A percentile compares a stretch with the other conserved stretches of the same genome.
These are phyloP conservation scores for Merops nubicus DNA, from an alignment of 2,113 vertebrate genomes.

Conservation along the genomic window DNA sequence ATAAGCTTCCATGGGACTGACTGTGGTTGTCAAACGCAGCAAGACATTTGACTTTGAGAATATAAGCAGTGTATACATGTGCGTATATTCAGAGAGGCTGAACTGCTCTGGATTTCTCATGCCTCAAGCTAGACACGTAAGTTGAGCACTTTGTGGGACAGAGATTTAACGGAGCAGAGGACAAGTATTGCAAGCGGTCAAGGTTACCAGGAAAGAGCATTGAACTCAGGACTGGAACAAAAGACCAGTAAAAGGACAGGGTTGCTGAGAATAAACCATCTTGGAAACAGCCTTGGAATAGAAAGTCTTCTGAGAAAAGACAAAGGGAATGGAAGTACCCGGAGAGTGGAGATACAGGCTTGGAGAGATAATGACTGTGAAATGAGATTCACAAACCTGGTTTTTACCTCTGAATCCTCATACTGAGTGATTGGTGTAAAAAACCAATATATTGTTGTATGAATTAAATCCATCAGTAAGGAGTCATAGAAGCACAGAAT, in stretches of 20 bases:
- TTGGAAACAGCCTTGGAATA: background rate
- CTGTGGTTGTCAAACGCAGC: background rate
- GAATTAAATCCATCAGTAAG: background rate
- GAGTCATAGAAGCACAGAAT: background rate
- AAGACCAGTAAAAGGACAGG: background rate
- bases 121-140: background rate
- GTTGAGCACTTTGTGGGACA: background rate
- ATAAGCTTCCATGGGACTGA: background rate
- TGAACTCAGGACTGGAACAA: background rate
- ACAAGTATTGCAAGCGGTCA: background rate
- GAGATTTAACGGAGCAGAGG: background rate
- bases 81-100: background rate
- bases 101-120: background rate
- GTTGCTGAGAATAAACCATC: background rate
- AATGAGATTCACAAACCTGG: background rate
- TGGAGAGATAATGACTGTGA: background rate
- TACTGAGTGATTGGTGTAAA: background rate
- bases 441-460: background rate
- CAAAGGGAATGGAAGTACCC: background rate
- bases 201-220: background rate
- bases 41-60: fast-evolving
- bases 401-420: background rate
- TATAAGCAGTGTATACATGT: background rate
- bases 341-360: fast-evolving
- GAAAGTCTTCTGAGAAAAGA: background rate